Base-by-base conservation (phyloP, 92 coral and sea anemone genomes). In the Zoanthus sansibaricus region DNA sequence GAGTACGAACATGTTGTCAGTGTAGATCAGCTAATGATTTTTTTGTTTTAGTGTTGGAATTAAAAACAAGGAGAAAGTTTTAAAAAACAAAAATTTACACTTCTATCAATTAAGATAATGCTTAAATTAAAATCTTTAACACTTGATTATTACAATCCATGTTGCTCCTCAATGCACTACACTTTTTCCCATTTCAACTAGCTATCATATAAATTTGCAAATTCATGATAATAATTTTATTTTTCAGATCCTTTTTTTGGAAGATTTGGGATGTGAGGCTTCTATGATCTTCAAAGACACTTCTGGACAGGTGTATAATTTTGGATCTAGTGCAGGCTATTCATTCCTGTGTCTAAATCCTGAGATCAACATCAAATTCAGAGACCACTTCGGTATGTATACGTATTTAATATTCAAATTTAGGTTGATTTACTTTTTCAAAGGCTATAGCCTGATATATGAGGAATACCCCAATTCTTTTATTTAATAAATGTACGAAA, bases 271-370 rank as follows among this genome's bases (percentile, higher is more conserved):
- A 12, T 88, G 91, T 83, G 88, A 83, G 72, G 74, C 83, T 20
- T 88, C 83, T 37, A 73, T 83, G 88, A 82, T 88, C 47, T 88
- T 88, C 77, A 73, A 44, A 83, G 88, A 73, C 84, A 56, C 84
- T 82, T 82, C 91, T 58, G 89, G 92, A 16, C 79, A 89, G 82
- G 89, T 89, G 80, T 89, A 84, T 86, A 89, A 89, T 77, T 85
- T 89, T 84, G 92, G 92, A 46, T 89, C 92, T 77, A 85, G 86
- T 84, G 86, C 80, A 76, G 92, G 89, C 51, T 70, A 68, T 75
- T 85, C 88, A 54, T 84, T 89, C 86, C 79, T 89, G 77, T 76
- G 86, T 78, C 85, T 84, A 75, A 89, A 89, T 77, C 92, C 92
- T 55, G 89, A 89, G 59, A 85, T 89, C 76, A 89, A 84, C 62